Conservation (phyloP, 2,888 invertebrate species). For the Liodrosophila aerea region DNA sequence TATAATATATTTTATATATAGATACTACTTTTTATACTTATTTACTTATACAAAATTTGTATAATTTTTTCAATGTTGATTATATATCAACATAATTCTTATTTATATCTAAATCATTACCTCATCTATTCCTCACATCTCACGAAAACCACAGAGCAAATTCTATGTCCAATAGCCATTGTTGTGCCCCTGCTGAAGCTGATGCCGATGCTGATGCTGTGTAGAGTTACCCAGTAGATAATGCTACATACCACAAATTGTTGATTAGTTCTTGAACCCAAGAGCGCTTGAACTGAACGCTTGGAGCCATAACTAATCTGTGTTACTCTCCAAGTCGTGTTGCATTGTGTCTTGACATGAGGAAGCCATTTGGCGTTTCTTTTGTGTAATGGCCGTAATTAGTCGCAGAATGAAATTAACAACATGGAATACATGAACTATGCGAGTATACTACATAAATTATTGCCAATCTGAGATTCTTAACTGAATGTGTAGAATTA, state of each 20-base stretch:
- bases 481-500: too few relatives aligned
- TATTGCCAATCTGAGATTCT: too few relatives aligned
- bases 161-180: conserved; percentile 16
- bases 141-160: conserved; percentile 6
- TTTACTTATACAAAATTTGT: too few relatives aligned
- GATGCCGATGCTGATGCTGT: conserved; percentile 4
- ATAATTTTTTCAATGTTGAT: too few relatives aligned
- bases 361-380: conserved; percentile 49
- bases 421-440: too few relatives aligned
- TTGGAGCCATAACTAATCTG: conserved; percentile 50
- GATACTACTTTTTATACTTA: too few relatives aligned
- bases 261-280: conserved; percentile 64
- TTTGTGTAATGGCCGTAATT: conserved; percentile 54
- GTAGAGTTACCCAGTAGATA: conserved; percentile 13
- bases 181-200: conserved; percentile 1
- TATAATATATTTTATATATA: too few relatives aligned
- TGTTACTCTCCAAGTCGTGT: conserved; percentile 47
- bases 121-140: conserved; percentile 7
- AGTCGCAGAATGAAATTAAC: conserved; percentile 26
- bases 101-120: too few relatives aligned
- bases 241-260: conserved; percentile 30
- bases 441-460: too few relatives aligned
- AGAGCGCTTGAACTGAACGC: conserved; percentile 41
- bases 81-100: too few relatives aligned
- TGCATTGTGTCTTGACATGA: conserved; percentile 43